Evolutionary conservation across 2,113 vertebrate species (phyloP).

Genomic region (Rostratula benghalensis): DNA sequence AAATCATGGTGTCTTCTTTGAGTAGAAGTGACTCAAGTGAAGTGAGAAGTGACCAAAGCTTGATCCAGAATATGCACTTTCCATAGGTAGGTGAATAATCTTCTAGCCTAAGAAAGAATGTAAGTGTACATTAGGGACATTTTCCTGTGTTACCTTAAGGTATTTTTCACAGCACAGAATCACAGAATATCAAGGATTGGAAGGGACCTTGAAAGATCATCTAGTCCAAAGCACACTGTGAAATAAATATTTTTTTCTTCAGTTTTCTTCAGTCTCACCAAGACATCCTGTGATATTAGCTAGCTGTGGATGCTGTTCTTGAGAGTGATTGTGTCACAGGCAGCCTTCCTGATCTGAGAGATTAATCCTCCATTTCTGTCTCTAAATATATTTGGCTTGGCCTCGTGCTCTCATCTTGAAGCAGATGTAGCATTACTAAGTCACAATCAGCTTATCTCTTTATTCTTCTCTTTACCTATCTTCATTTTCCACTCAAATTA

Average conservation of each 20-base stretch:
- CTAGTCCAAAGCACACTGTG: too few relatives aligned
- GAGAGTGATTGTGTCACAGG: neutral
- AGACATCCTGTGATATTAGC: neutral
- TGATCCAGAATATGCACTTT: neutral
- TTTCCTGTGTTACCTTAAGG: neutral
- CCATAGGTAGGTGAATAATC: neutral
- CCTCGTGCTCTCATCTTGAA: neutral
- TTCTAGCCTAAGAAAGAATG: neutral
- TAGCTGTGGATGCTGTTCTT: fast-evolving
- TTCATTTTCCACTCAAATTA: neutral
- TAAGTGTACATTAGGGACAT: neutral
- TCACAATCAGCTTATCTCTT: neutral
- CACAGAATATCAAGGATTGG: too few relatives aligned
- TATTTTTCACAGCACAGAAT: neutral
- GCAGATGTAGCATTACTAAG: neutral
- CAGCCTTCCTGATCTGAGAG: neutral
- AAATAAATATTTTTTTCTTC: neutral
- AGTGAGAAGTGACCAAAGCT: neutral
- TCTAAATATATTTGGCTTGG: neutral
- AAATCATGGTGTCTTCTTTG: neutral
- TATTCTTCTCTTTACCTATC: neutral
- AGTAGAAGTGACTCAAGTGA: neutral
- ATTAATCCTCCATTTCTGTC: neutral
- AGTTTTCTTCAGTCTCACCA: fast-evolving
- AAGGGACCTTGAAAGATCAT: too few relatives aligned